Conservation (phyloP, 2,797 vertebrate species). For the Syndactyla subalaris region DNA sequence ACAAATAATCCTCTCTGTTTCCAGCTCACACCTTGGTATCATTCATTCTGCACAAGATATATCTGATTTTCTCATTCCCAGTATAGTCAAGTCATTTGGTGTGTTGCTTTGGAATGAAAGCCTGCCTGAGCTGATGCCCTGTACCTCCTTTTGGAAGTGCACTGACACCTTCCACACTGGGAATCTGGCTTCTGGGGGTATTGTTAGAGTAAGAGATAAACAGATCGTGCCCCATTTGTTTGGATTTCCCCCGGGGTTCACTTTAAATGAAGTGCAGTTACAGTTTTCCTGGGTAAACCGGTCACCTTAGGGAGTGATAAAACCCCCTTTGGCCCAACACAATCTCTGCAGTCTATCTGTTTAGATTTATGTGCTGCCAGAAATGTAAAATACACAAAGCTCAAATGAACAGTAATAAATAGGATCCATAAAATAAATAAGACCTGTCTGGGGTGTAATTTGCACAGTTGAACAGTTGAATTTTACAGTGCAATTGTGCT, state of each 20-base stretch:
- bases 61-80: neutral
- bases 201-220: constrained; percentile 24
- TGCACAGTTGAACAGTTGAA: constrained; percentile 54
- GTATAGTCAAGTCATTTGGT: neutral
- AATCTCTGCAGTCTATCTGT: constrained; percentile 18
- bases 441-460: constrained; percentile 59
- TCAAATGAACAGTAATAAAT: constrained; percentile 68
- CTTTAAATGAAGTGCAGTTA: constrained; percentile 46
- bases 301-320: constrained; percentile 50
- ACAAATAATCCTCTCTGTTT: neutral
- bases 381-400: constrained; percentile 54
- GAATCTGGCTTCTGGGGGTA: neutral
- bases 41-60: neutral
- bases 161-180: neutral
- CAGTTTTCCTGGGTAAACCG: constrained; percentile 36
- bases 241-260: constrained; percentile 28
- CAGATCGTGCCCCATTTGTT: constrained; percentile 37
- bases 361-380: constrained; percentile 51
- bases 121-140: neutral
- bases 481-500: constrained; percentile 44
- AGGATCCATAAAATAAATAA: constrained; percentile 70
- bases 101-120: neutral
- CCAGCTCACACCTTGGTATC: neutral
- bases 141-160: neutral
- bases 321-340: constrained; percentile 22